A percentile compares a stretch with the other conserved stretches of the same genome.
These are phyloP conservation scores for Bunonema sp. DNA, from an alignment of 2,888 invertebrate species.

Conservation along the genomic window DNA sequence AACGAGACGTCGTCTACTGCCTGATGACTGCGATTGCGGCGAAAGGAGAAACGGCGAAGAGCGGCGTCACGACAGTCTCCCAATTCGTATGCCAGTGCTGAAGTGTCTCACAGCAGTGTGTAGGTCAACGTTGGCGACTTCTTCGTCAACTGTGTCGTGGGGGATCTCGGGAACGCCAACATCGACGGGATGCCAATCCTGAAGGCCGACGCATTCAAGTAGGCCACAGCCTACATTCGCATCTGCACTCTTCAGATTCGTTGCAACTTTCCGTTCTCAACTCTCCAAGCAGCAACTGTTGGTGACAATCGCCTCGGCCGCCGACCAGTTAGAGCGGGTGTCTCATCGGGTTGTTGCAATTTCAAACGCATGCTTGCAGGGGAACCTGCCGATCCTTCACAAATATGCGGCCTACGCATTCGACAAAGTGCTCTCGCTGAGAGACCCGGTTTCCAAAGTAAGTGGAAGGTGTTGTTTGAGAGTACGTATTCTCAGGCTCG, in stretches of 20 bases:
- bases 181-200: slow-evolving; percentile 52
- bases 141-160: slow-evolving; percentile 68
- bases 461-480: not conserved
- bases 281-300: slow-evolving; percentile 65
- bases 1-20: slow-evolving; percentile 78
- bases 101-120: not conserved
- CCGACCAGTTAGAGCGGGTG: not conserved
- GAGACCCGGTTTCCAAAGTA: slow-evolving; percentile 3
- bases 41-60: slow-evolving; percentile 67
- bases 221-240: not conserved
- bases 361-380: too few relatives aligned
- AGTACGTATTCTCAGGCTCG: not conserved
- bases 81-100: not conserved
- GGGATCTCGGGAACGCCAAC: slow-evolving; percentile 61
- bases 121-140: slow-evolving; percentile 72
- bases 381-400: slow-evolving; percentile 71
- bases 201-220: slow-evolving; percentile 88
- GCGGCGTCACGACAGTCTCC: slow-evolving; percentile 33
- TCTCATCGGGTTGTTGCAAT: not conserved
- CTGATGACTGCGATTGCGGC: slow-evolving; percentile 84
- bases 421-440: slow-evolving; percentile 65
- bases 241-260: slow-evolving; percentile 45
- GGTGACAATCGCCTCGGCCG: slow-evolving; percentile 51
- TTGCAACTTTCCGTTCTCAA: slow-evolving; percentile 84
- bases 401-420: slow-evolving; percentile 82